Conservation (phyloP, 1,140 invertebrate genomes). For the Parasteatoda tepidariorum region DNA sequence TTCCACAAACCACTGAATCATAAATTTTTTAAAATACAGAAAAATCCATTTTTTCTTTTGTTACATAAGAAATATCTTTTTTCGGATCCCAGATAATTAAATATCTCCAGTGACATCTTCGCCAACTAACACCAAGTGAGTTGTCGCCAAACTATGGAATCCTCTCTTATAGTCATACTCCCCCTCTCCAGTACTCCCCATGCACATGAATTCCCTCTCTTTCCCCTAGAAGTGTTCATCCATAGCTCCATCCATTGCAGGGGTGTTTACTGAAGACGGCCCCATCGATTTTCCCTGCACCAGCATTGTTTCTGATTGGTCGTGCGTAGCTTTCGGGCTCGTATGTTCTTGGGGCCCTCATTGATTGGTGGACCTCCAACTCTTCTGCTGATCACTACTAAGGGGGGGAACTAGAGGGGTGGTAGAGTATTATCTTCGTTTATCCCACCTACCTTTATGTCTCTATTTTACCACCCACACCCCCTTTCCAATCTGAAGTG, state of each 20-base stretch:
- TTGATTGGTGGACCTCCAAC: conserved; percentile 52
- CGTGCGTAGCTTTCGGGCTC: conserved; percentile 58
- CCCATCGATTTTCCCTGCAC: conserved; percentile 54
- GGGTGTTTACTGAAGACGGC: conserved; percentile 54
- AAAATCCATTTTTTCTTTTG: too few relatives aligned
- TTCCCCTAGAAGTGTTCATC: conserved; percentile 50
- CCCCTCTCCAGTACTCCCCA: neutral
- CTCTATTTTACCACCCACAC: conserved; percentile 37
- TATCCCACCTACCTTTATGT: conserved; percentile 59
- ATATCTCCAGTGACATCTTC: too few relatives aligned
- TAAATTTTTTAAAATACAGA: too few relatives aligned
- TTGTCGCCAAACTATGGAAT: conserved; percentile 41
- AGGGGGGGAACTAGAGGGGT: neutral
- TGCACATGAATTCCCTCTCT: conserved; percentile 37
- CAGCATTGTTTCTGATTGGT: conserved; percentile 60
- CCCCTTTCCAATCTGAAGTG: conserved; percentile 10
- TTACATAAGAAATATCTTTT: too few relatives aligned
- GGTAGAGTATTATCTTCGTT: conserved; percentile 39
- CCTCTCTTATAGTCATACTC: conserved; percentile 12
- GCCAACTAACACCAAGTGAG: neutral
- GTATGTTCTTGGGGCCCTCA: conserved; percentile 48
- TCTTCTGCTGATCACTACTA: conserved; percentile 6
- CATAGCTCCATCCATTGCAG: conserved; percentile 51
- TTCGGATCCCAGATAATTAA: too few relatives aligned
- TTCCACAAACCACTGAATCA: too few relatives aligned